phyloP scores from a whole-genome alignment of 2,113 vertebrate genomes.

The Percopsis transmontana region DNA sequence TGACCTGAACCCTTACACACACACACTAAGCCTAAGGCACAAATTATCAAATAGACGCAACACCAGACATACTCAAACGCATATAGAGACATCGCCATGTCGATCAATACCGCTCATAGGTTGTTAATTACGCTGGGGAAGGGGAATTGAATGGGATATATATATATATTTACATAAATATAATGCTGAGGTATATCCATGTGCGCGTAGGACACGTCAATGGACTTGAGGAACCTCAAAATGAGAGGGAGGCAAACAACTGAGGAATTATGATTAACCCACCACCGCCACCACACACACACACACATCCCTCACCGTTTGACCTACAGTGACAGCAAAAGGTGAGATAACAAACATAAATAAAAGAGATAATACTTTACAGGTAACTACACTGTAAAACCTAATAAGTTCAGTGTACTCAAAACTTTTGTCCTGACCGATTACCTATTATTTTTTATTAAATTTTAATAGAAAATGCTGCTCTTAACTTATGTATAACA shows the following conservation, averaged over 20 bases:
- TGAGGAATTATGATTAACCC: conserved; percentile 18
- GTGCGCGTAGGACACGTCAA: conserved; percentile 66
- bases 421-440: no score
- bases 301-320: no score
- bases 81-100: conserved; percentile 62
- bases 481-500: no score
- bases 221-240: conserved; percentile 20
- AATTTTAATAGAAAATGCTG: no score
- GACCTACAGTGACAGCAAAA: no score
- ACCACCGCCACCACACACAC: not conserved
- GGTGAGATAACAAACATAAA: no score
- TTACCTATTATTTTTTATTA: conserved; percentile 3
- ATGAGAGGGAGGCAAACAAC: conserved; percentile 22
- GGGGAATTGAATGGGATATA: conserved; percentile 74
- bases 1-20: conserved; percentile 1
- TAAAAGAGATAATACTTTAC: no score
- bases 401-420: no score
- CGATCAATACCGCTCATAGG: conserved; percentile 78
- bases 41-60: conserved; percentile 45
- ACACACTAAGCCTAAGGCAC: conserved; percentile 1
- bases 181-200: conserved; percentile 72
- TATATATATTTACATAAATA: conserved; percentile 84
- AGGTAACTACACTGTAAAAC: no score
- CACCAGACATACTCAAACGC: conserved; percentile 19
- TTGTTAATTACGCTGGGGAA: conserved; percentile 68